Evolutionary conservation across 2,888 invertebrate species (phyloP), one percentile per base, ranked within the genome.

Genomic region (Drosophila demipolita): DNA sequence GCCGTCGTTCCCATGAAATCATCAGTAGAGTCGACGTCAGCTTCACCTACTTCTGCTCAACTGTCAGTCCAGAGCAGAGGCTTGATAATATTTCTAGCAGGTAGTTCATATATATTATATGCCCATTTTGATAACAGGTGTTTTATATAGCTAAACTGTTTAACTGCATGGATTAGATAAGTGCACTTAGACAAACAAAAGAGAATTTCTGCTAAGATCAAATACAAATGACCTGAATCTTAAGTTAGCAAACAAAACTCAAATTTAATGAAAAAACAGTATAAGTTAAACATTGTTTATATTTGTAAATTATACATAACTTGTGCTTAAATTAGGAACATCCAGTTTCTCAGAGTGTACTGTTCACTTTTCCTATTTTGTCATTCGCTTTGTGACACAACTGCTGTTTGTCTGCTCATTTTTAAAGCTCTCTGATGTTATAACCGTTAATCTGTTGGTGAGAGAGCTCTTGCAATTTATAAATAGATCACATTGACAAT

Each of bases 401-500:
- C 26, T 23, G 23, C 42, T 53, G 62, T 26, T 49, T 17, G 23
- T 6, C 42, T 40, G 33, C 33, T 50, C 48, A 33, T 11, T 53
- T 36, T 8, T 6, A 23, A 15, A 49, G 52, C 40, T 66, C 50
- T 50, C 49, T 40, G 6, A 20, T 40, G 23, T 15, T 29, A 53
- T 53, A 53, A 61, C 49, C 32, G 61, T 29, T 65, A 35, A 42
- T 60, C 59, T 20, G 17, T 12, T 7, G 9, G 23, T 17, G 52
- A 38, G 60, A 35, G 40, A 38, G 38, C 48, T 53, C 40, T 58
- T 52, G 5, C 33, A 33, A 35, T 68, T 68, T 87, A 84, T 63
- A 87, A 84, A 84, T 84, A 84, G 87, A 55, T 67, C 2, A 78
- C 65, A 66, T 68, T 87, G 55, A 50, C 23, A 78, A 78, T 64